These are phyloP conservation scores for Agrochola macilenta DNA, from an alignment of 2,888 invertebrate species.

Conservation along the genomic window DNA sequence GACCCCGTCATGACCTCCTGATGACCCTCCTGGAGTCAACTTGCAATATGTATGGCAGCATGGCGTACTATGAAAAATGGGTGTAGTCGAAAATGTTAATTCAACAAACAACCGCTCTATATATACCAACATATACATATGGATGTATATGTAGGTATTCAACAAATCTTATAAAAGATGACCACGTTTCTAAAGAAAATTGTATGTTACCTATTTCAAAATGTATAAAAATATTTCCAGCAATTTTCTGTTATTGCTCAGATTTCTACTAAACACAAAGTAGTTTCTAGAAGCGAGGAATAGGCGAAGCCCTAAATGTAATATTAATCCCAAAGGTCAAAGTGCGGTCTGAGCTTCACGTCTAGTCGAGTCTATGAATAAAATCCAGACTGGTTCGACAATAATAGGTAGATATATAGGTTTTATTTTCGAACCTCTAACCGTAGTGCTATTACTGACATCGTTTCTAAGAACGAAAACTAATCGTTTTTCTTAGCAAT, in stretches of 20 bases:
- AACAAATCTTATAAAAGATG: neutral
- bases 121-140: neutral
- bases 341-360: slow-evolving; percentile 35
- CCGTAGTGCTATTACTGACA: neutral
- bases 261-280: slow-evolving; percentile 40
- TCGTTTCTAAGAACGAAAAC: neutral
- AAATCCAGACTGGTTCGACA: slow-evolving; percentile 43
- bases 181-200: neutral
- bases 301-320: slow-evolving; percentile 49
- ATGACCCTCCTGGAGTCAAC: too few species aligned
- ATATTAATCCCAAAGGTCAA: slow-evolving; percentile 61
- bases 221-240: slow-evolving; percentile 26
- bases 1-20: too few species aligned
- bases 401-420: slow-evolving; percentile 23
- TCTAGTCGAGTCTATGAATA: slow-evolving; percentile 49
- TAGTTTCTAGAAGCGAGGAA: slow-evolving; percentile 32
- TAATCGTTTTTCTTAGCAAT: neutral
- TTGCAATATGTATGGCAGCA: too few species aligned
- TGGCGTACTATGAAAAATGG: too few species aligned
- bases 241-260: slow-evolving; percentile 29
- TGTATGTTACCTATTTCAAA: neutral
- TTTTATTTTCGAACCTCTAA: slow-evolving; percentile 19
- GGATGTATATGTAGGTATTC: neutral
- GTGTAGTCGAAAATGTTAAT: neutral
- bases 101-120: neutral